Evolutionary conservation across 64 coral and sea anemone genomes (phyloP), one percentile per base, ranked within the genome.

Genomic region (Pachyseris speciosa): DNA sequence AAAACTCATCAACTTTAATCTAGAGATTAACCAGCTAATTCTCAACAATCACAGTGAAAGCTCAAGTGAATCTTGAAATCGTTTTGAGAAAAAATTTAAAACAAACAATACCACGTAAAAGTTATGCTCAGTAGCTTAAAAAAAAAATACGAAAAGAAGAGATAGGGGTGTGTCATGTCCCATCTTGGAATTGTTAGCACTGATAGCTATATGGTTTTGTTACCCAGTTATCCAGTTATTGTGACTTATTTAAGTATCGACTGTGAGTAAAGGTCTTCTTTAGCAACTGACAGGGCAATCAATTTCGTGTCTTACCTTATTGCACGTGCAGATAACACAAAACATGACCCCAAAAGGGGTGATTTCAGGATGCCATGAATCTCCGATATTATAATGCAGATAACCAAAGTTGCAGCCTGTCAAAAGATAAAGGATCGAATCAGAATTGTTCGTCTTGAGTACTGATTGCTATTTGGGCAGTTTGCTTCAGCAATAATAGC

Each of bases 241-340:
- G 43, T 45, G 43, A 4, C 43, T 6, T 11, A 45, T n/a, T n/a
- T n/a, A n/a, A n/a, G n/a, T n/a, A n/a, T n/a, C n/a, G n/a, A n/a
- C n/a, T n/a, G n/a, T n/a, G n/a, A n/a, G n/a, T n/a, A n/a, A n/a
- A n/a, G n/a, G n/a, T n/a, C n/a, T n/a, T n/a, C 43, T 11, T 45
- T 11, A 45, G 43, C 43, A 11, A 45, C 17, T 55, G 51, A 11
- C 51, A 55, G 20, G 5, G 11, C 17, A 17, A 55, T 13, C 2
- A 17, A 5, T 0, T 61, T 68, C 25, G 34, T 20, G 3, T 22
- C 52, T 50, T 75, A 92, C 89, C 89, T 74, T 92, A 25, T 31
- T 65, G 37, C 89, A 92, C n/a, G 89, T 73, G 61, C 89, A 92
- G 1, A 92, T 52, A 0, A 92, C 67, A 36, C 89, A 92, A 42